These are phyloP conservation scores for Drosophila kepulauana DNA, from an alignment of 1,140 invertebrate species.

Conservation along the genomic window DNA sequence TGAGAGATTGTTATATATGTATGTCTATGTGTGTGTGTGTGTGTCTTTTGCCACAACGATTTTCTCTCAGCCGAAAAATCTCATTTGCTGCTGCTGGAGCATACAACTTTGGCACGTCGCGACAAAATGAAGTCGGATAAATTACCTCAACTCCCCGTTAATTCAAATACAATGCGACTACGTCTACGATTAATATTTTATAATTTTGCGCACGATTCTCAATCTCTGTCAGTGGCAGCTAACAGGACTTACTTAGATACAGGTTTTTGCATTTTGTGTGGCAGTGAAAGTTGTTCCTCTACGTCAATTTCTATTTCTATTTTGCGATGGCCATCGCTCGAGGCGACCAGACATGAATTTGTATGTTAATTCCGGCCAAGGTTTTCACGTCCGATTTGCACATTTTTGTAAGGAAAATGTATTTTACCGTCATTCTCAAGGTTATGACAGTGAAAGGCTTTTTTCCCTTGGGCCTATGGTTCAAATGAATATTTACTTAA, in stretches of 20 bases:
- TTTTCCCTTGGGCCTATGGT: constrained; percentile 13
- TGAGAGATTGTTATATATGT: background rate
- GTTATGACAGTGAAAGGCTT: constrained; percentile 18
- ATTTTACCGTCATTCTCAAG: constrained; percentile 28
- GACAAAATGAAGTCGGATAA: constrained; percentile 58
- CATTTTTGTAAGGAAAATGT: constrained; percentile 20
- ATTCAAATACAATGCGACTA: constrained; percentile 65
- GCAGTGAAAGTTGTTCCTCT: constrained; percentile 49
- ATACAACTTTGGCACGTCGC: constrained; percentile 62
- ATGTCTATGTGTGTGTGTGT: too few relatives aligned
- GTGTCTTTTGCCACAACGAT: constrained; percentile 2
- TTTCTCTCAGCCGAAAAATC: constrained; percentile 39
- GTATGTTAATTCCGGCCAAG: constrained; percentile 64
- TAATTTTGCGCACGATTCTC: constrained; percentile 75
- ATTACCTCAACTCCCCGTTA: constrained; percentile 51
- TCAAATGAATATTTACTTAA: constrained; percentile 61
- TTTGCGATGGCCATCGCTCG: constrained; percentile 38
- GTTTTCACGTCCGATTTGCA: constrained; percentile 6
- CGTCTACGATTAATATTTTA: constrained; percentile 72
- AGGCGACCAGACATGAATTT: constrained; percentile 71
- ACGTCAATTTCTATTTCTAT: constrained; percentile 34
- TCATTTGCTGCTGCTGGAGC: constrained; percentile 46
- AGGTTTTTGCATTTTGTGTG: constrained; percentile 12
- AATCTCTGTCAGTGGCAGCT: constrained; percentile 43
- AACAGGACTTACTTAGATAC: background rate